A percentile compares a stretch with the other conserved stretches of the same genome.
phyloP scores from a whole-genome alignment of 1,140 invertebrate species.

The Rhagoletis zephyria region DNA sequence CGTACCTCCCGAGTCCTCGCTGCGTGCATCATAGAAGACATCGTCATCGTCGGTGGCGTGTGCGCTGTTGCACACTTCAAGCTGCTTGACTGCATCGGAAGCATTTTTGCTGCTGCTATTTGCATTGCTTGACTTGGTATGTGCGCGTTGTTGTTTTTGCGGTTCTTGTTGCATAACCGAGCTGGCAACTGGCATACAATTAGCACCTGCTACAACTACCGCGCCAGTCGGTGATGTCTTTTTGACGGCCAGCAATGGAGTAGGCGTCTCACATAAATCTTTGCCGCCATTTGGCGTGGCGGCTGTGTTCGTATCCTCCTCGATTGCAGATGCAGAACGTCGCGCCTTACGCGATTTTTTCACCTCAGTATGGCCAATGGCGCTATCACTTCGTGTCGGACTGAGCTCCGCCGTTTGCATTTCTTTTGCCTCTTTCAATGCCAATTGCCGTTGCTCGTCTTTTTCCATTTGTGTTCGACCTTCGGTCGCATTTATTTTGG shows the following conservation, averaged over 20 bases:
- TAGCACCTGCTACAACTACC: conserved; percentile 14
- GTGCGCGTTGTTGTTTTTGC: background rate
- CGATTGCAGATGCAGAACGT: background rate
- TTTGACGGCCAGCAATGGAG: background rate
- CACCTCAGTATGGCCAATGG: background rate
- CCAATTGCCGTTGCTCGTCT: too few relatives aligned
- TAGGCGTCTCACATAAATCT: background rate
- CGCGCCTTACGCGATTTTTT: background rate
- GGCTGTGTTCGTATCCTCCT: background rate
- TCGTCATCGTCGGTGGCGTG: conserved; percentile 63
- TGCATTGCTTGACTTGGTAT: conserved; percentile 20
- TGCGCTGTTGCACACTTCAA: conserved; percentile 19
- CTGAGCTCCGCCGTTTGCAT: background rate
- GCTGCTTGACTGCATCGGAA: conserved; percentile 8
- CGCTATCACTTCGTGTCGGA: background rate
- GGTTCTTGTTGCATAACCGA: background rate
- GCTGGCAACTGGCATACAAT: conserved; percentile 27
- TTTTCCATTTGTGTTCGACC: background rate
- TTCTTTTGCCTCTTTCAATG: background rate
- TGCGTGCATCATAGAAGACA: conserved; percentile 70
- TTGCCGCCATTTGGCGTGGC: conserved; percentile 30
- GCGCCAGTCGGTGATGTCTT: conserved; percentile 10
- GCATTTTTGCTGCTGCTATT: background rate
- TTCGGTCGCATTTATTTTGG: background rate
- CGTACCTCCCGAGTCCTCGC: conserved; percentile 64